Evolutionary conservation across 2,113 vertebrate genomes (phyloP).

Genomic region (Notechis scutatus): DNA sequence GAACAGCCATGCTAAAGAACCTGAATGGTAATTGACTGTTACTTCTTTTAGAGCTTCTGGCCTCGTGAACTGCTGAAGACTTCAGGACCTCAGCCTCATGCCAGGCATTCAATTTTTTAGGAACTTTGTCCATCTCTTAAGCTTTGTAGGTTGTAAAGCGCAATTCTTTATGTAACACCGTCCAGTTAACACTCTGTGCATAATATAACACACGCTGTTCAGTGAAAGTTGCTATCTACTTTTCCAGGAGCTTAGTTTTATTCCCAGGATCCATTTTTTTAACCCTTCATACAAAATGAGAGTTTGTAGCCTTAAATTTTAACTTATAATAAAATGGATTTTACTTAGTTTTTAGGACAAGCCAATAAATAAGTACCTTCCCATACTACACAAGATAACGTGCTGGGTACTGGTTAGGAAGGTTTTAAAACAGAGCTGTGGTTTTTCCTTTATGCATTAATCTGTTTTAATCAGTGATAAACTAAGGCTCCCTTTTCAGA

Average conservation of each 20-base stretch:
- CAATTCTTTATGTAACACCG: not conserved
- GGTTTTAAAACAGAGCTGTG: not conserved
- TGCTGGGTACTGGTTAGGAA: not conserved
- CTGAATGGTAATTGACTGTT: not conserved
- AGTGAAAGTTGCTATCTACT: not conserved
- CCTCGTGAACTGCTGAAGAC: not conserved
- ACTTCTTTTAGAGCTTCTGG: not conserved
- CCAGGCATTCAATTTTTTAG: not conserved
- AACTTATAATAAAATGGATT: not conserved
- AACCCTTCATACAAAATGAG: not conserved
- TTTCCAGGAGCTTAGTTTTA: not conserved
- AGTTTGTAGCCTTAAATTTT: slow-evolving; percentile 6
- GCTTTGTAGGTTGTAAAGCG: not conserved
- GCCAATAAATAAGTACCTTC: not conserved
- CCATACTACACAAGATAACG: not conserved
- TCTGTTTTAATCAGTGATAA: not conserved
- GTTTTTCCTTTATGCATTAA: not conserved
- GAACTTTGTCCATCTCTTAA: not conserved
- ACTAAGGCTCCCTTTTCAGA: not conserved
- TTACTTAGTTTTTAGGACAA: not conserved
- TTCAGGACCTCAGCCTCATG: not conserved
- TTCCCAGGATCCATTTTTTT: not conserved
- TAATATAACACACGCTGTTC: not conserved
- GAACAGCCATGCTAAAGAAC: not conserved
- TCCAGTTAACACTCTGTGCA: not conserved